phyloP scores from a whole-genome alignment of 2,797 vertebrate species.

The Chaunax sp. region DNA sequence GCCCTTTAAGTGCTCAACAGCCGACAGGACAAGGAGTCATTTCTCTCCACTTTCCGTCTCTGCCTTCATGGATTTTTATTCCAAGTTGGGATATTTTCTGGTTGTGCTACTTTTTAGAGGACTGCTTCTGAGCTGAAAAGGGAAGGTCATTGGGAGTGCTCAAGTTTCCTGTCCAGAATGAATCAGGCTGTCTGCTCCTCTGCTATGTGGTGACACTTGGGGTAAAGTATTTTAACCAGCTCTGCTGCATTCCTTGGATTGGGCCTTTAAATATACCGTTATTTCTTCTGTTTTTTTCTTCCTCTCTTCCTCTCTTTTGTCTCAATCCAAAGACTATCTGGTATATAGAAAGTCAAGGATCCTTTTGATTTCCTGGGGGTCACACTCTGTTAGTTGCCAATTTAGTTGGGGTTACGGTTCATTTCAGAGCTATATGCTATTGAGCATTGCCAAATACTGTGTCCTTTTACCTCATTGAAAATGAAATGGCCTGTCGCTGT shows the following conservation, averaged over 20 bases:
- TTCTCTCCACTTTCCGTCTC: slow-evolving; percentile 45
- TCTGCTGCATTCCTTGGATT: slow-evolving; percentile 39
- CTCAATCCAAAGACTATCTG: slow-evolving; percentile 25
- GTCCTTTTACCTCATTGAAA: slow-evolving; percentile 62
- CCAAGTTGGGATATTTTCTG: slow-evolving; percentile 51
- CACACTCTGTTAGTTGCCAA: slow-evolving; percentile 66
- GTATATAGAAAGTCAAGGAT: slow-evolving; percentile 51
- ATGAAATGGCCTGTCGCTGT: slow-evolving; percentile 50
- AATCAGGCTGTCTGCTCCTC: slow-evolving; percentile 4
- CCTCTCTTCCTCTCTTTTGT: slow-evolving; percentile 24
- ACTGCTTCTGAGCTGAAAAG: slow-evolving; percentile 39
- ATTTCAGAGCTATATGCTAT: slow-evolving; percentile 65
- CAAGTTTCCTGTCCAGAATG: background rate
- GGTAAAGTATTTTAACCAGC: slow-evolving; percentile 70
- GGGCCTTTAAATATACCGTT: slow-evolving; percentile 26
- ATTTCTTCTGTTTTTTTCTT: slow-evolving; percentile 23
- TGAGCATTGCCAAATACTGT: slow-evolving; percentile 59
- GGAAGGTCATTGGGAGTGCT: slow-evolving; percentile 14
- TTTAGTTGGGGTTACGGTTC: slow-evolving; percentile 64
- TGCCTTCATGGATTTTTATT: slow-evolving; percentile 33
- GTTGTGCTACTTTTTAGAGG: slow-evolving; percentile 23
- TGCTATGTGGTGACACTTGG: slow-evolving; percentile 60
- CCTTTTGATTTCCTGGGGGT: slow-evolving; percentile 64
- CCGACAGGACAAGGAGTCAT: slow-evolving; percentile 60
- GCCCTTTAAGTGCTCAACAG: slow-evolving; percentile 69